Base-by-base conservation (phyloP, 1,140 invertebrate species). In the Zeugodacus cucurbitae region DNA sequence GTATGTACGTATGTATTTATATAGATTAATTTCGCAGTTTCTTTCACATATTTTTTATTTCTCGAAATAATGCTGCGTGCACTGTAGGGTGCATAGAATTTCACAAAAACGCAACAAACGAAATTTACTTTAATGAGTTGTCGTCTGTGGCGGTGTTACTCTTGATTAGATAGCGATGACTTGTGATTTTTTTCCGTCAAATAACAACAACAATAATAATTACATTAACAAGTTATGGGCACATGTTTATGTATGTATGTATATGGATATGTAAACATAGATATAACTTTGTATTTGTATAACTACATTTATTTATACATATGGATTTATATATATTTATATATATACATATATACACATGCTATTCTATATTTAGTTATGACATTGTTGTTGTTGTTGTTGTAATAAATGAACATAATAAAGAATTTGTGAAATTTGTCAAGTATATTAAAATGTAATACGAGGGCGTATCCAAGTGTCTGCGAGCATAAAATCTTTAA, bases 81-180 rank as follows among this genome's bases (percentile, higher is more conserved):
- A 34, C 26, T 67, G 64, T 67, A 67, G 64, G 29, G 64, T 67
- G 64, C 64, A 67, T 20, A 3, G 64, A 67, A 32, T 32, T 32
- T 32, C 26, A 32, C 5, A 34, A 34, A 67, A 34, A 17, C 14
- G n/a, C n/a, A 20, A 11, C 10, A n/a, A 85, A n/a, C 48, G 78
- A 85, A 85, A 32, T 48, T 48, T 22, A 57, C 34, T 14, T n/a
- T 44, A 57, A 57, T 85, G 48, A 85, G 41, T 85, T 22, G 20
- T 22, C 32, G 17, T 44, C 48, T 54, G 14, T 20, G 70, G 10
- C 70, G 70, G 20, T 29, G 78, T 85, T 44, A 44, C 11, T 44
- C 48, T 44, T 85, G 78, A 85, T 85, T 85, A 85, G 78, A 85
- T 85, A 48, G 78, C 10, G 26, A 85, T 85, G 78, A 85, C 78